Evolutionary conservation across 2,888 invertebrate species (phyloP).

Genomic region (Tolmerus cingulatus): DNA sequence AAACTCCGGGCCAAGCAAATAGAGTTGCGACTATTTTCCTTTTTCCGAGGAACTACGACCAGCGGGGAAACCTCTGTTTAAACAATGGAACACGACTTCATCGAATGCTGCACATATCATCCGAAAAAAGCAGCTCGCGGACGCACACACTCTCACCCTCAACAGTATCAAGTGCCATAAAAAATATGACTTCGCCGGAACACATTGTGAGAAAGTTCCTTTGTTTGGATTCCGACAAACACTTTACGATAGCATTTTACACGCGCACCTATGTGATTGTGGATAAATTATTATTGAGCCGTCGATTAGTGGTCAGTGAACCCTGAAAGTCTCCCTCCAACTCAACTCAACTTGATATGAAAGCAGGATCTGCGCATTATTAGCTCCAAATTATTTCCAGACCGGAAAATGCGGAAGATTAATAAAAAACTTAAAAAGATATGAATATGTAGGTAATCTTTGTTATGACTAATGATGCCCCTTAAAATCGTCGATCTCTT

Average conservation of each 20-base stretch:
- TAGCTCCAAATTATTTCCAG: background rate
- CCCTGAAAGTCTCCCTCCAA: background rate
- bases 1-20: background rate
- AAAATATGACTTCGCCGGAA: background rate
- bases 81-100: constrained; percentile 21
- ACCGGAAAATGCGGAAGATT: background rate
- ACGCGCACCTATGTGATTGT: background rate
- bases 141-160: background rate
- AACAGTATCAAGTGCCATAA: constrained; percentile 25
- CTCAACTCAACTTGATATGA: background rate
- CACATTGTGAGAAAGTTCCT: constrained; percentile 16
- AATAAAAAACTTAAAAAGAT: background rate
- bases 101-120: background rate
- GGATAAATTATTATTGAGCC: constrained; percentile 9
- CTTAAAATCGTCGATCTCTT: background rate
- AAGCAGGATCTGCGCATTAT: background rate
- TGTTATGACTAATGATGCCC: background rate
- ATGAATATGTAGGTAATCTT: background rate
- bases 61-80: background rate
- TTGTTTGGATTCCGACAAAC: constrained; percentile 18
- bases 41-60: background rate
- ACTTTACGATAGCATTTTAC: background rate
- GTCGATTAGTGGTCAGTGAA: constrained; percentile 17
- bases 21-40: constrained; percentile 7
- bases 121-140: background rate